Evolutionary conservation across 2,113 vertebrate species (phyloP), one percentile per base, ranked within the genome.

Genomic region (Tangachromis dhanisi): DNA sequence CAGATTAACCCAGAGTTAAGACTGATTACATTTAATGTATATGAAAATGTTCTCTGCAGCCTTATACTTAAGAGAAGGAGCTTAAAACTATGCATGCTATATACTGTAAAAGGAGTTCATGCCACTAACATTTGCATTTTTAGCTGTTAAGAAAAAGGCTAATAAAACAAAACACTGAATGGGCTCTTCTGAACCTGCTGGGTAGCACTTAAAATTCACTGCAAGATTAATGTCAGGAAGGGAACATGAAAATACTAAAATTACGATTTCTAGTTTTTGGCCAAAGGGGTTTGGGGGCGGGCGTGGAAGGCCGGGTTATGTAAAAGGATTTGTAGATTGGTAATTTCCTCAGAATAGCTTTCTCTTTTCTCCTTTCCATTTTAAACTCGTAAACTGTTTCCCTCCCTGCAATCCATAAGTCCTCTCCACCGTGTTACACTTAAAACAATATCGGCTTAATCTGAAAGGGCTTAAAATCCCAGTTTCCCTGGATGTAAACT

Each of bases 281-380:
- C 29, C 17, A 61, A 38, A 17, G 38, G 54, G 68, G 13, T n/a
- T 54, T 66, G 87, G 61, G 88, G 80, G 78, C 19, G 33, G 83
- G 83, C 21, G 21, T 76, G 33, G 80, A 49, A 71, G 63, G 40
- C 35, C 19, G 6, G 24, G 49, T 91, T 92, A 89, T 61, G 33
- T 93, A 90, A 89, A 90, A 84, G 66, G 54, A 89, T 91, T 92
- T 88, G 76, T 45, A 83, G 78, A 83, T 42, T 81, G 35, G 4
- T 83, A 51, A 76, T 89, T 80, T 88, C n/a, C 35, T 71, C 21
- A 83, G 80, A 84, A 83, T 29, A 3, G 29, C 24, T 68, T 85
- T 76, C 73, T 88, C 26, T 54, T 63, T 66, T 13, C 45, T 24
- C 45, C 55, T 76, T 42, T 45, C 71, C 1, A 2, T 55, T 71